Evolutionary conservation across 2,888 invertebrate genomes (phyloP), one percentile per base, ranked within the genome.

Genomic region (Lottia gigantea): DNA sequence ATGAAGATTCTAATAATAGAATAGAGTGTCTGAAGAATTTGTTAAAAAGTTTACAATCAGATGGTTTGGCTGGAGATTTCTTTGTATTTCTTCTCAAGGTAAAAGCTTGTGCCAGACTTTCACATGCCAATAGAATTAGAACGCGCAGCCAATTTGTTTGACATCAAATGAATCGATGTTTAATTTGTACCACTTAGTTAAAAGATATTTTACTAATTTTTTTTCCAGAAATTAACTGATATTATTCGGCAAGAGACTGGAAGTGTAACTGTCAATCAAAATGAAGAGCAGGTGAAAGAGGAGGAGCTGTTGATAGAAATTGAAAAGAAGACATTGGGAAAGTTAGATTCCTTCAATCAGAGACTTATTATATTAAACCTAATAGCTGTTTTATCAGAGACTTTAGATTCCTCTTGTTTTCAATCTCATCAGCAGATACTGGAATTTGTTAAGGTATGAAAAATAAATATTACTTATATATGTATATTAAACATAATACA

Each of bases 361-460:
- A 49, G 70, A 45, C 67, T 84, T 26, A 66, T 72, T 0, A 70
- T 84, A n/a, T 75, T 87, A 31, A 82, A 76, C 63, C 68, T 87
- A 26, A 67, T 87, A 63, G 83, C 83, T 1, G 68, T 78, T 1
- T 74, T 87, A 61, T 84, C 83, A 73, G 86, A 87, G 65, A 74
- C 74, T 16, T 75, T 85, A 16, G 86, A 85, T 45, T 81, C 80
- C 8, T 74, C 76, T 2, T 86, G 85, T 73, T 74, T 86, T 46
- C 78, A 76, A 61, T 82, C 74, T 70, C 78, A 83, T 16, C 64
- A 76, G 31, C 84, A 86, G 55, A 82, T 85, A 16, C 76, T 87
- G 7, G 71, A 79, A 12, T 87, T 87, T 80, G 83, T 83, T 0
- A 81, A 85, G 84, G 87, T 86, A 69, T 62, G 62, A 15, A 25